phyloP scores from a whole-genome alignment of 2,888 invertebrate genomes.

The Idaea biselata region DNA sequence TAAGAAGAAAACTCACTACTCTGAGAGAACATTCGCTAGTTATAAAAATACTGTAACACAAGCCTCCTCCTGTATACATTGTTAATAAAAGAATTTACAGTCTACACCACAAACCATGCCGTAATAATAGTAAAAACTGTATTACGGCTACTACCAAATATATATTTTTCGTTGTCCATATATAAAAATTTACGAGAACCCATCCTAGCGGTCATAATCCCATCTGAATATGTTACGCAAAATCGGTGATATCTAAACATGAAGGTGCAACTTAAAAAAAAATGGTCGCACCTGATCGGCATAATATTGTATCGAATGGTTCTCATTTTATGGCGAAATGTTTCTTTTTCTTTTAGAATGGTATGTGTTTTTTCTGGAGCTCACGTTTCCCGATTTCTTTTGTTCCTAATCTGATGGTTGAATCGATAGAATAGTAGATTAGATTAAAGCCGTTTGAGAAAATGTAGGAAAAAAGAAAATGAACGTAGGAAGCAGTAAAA shows the following conservation, averaged over 20 bases:
- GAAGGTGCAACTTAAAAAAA: constrained; percentile 40
- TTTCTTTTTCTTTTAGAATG: neutral
- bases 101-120: constrained; percentile 1
- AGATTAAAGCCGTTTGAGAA: neutral
- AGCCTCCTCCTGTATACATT: constrained; percentile 18
- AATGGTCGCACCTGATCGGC: constrained; percentile 38
- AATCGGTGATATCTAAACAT: constrained; percentile 50
- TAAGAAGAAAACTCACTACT: too few species aligned
- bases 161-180: constrained; percentile 20
- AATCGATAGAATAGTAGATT: neutral
- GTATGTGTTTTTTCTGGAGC: neutral
- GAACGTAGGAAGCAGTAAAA: neutral
- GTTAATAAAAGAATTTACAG: constrained; percentile 4
- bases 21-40: neutral
- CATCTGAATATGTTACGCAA: constrained; percentile 36
- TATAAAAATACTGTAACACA: neutral
- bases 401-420: neutral
- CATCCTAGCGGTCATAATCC: constrained; percentile 39
- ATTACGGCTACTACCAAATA: constrained; percentile 14
- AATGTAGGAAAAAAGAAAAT: neutral
- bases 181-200: constrained; percentile 52
- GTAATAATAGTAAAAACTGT: constrained; percentile 1
- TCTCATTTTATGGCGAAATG: neutral
- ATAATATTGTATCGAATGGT: constrained; percentile 18
- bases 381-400: neutral